A percentile compares a stretch with the other conserved stretches of the same genome.
Evolutionary conservation across 92 coral and sea anemone genomes (phyloP).

Genomic region (Actinernus sp.): DNA sequence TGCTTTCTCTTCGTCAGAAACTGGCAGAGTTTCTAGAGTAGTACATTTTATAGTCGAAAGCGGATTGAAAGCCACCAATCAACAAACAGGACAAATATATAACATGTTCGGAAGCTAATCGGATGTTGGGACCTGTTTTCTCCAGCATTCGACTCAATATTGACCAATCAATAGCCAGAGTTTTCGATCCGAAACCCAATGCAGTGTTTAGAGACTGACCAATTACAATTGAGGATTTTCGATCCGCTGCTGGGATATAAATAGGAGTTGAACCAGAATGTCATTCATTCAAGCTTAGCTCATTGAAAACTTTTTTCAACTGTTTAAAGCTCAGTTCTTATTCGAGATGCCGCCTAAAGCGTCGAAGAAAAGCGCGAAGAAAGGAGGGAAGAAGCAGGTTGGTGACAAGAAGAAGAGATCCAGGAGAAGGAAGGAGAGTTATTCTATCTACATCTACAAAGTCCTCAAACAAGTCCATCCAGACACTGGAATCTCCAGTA

Average conservation of each 20-base stretch:
- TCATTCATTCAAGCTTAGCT: neutral
- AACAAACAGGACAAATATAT: neutral
- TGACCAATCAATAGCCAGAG: conserved; percentile 15
- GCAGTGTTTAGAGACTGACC: conserved; percentile 1
- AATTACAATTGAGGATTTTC: no score
- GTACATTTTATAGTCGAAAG: neutral
- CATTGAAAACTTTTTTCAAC: neutral
- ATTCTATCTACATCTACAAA: neutral
- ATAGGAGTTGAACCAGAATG: conserved; percentile 4
- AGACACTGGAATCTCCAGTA: conserved; percentile 92
- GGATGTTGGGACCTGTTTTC: neutral
- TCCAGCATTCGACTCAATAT: neutral
- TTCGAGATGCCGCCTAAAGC: conserved; percentile 8
- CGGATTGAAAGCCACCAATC: conserved; percentile 51
- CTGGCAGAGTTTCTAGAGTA: neutral
- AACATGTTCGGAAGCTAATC: neutral
- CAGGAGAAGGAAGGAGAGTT: conserved; percentile 14
- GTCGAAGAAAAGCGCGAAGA: conserved; percentile 27
- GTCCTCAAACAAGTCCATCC: conserved; percentile 97
- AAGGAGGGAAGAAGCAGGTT: neutral
- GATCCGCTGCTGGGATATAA: conserved; percentile 32
- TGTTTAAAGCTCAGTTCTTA: neutral
- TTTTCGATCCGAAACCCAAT: conserved; percentile 24
- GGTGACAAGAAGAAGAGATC: conserved; percentile 25
- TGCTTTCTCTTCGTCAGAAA: no score